phyloP scores from a whole-genome alignment of 2,888 invertebrate species.

The Linnaemya tessellans region DNA sequence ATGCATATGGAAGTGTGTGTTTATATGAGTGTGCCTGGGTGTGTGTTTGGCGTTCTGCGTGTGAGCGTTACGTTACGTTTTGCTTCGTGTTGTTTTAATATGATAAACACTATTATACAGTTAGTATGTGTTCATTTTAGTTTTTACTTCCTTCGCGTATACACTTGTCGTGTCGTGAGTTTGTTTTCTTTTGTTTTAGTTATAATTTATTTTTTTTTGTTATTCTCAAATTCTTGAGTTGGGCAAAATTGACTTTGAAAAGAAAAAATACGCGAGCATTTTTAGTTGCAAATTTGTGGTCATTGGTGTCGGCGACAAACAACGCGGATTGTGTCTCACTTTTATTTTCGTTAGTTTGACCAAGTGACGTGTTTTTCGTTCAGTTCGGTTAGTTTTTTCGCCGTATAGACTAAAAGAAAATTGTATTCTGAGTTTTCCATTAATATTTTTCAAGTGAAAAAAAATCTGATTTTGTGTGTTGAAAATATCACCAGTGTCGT shows the following conservation, averaged over 20 bases:
- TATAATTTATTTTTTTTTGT: constrained; percentile 15
- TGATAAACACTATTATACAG: constrained; percentile 62
- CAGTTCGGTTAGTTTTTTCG: constrained; percentile 48
- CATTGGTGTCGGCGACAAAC: constrained; percentile 65
- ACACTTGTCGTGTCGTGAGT: constrained; percentile 68
- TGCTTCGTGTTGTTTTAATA: constrained; percentile 38
- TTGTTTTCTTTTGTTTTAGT: constrained; percentile 54
- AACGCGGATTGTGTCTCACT: constrained; percentile 46
- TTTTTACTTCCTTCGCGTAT: constrained; percentile 70
- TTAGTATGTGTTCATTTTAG: constrained; percentile 68
- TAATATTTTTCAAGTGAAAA: constrained; percentile 12
- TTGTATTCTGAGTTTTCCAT: constrained; percentile 8
- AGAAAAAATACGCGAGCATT: constrained; percentile 50
- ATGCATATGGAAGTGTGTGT: neutral
- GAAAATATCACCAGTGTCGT: constrained; percentile 53
- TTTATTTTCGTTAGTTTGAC: constrained; percentile 28
- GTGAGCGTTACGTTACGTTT: constrained; percentile 55
- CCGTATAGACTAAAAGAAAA: constrained; percentile 31
- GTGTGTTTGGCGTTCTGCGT: neutral
- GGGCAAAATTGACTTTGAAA: constrained; percentile 52
- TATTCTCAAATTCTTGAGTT: constrained; percentile 48
- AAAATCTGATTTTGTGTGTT: constrained; percentile 36
- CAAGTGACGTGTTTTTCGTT: constrained; percentile 61
- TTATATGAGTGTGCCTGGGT: neutral
- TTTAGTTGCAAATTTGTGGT: constrained; percentile 73